Evolutionary conservation across 2,113 vertebrate genomes (phyloP), one percentile per base, ranked within the genome.

Genomic region (Rhynchomys soricoides): DNA sequence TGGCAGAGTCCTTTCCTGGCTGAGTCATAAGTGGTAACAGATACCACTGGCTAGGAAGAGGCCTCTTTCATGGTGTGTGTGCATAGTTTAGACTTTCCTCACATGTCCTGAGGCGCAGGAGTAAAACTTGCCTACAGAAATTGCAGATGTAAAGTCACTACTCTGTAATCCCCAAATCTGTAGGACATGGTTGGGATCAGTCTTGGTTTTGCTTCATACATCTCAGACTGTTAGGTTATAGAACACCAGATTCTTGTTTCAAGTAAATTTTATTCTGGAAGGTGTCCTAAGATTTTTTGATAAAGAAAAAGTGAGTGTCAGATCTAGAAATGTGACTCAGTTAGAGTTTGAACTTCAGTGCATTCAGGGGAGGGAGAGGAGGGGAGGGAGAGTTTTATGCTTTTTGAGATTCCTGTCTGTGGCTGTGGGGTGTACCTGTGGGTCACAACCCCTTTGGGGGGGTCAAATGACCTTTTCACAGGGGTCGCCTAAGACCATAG

Each of bases 241-340:
- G 34, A n/a, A 93, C 73, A 64, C 34, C 89, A 68, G 85, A 89
- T 59, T 31, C 52, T 92, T 40, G 26, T 78, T 13, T 48, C 62
- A 85, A 78, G 5, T 90, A 89, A 83, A 90, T n/a, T 92, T 89
- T 29, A 59, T 83, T 92, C 45, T 93, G 70, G 73, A 94, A 94
- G 57, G 43, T 92, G 45, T 29, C 37, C 40, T 87, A 92, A 52
- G 55, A 90, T 62, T 48, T 45, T 93, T 40, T 37, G 31, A 40
- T 88, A 75, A 82, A 66, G 66, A 89, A 62, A 57, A 86, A 66
- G 52, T 71, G 50, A 71, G 86, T 64, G 29, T 48, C 17, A 6
- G 24, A 4, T 43, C n/a, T 64, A 64, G 43, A 64, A 48, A 19
- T 34, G 59, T 34, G 26, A 45, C 34, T 66, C 59, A 64, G 11